Evolutionary conservation across 2,797 vertebrate species (phyloP), one percentile per base, ranked within the genome.

Genomic region (Lepilemur septentrionalis): DNA sequence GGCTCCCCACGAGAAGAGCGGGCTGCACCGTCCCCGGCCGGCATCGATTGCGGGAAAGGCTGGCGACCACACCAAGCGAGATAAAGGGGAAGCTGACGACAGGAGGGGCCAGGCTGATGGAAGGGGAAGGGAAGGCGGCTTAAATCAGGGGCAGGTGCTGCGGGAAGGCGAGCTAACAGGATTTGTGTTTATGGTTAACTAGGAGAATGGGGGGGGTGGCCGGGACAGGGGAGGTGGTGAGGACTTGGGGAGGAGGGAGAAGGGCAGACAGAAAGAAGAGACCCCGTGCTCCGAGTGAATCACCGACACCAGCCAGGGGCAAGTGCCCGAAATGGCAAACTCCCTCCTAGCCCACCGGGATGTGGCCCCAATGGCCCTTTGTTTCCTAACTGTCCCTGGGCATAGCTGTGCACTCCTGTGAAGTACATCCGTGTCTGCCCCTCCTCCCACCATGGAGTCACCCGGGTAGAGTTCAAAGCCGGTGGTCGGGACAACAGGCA

Each of bases 81-180:
- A 98, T 98, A 98, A 98, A 98, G 69, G 75, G 93, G 81, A 96
- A 98, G 98, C 98, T 97, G 96, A 96, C 98, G 82, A 91, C 96
- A 0, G 93, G 97, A 97, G 94, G 95, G 91, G 15, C 38, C 72
- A 61, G 95, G 82, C 98, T 97, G 98, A 98, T 98, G 97, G 96
- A 98, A 98, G 96, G 91, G 22, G 92, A 97, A 87, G 96, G 88
- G 96, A 96, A 95, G n/a, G 96, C 89, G 12, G 97, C 84, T 98
- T 98, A 98, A 98, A 98, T 98, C 98, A 98, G 93, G 98, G 95
- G 93, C 97, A 97, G 98, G 98, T 92, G 97, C 97, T 79, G 30
- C 0, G 43, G 61, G 96, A 93, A 93, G 75, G 67, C 93, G 89
- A 96, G 96, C 97, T 97, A 96, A 94, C 94, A 98, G 98, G 98